phyloP scores from a whole-genome alignment of 2,113 vertebrate species.

The Leiothrix lutea region DNA sequence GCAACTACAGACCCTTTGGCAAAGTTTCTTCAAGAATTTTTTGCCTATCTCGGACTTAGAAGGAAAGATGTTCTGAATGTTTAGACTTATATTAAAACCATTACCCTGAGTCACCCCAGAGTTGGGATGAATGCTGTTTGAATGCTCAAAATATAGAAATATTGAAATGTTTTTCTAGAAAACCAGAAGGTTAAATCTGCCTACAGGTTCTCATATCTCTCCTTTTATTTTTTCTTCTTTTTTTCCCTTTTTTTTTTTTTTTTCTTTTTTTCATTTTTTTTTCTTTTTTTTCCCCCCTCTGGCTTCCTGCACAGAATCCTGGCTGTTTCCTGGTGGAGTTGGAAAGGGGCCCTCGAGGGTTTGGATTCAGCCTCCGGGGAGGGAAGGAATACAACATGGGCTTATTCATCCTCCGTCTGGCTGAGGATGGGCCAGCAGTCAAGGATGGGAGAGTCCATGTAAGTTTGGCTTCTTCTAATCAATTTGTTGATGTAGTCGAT shows the following conservation, averaged over 20 bases:
- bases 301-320: slow-evolving; percentile 55
- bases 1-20: background rate
- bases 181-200: background rate
- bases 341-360: slow-evolving; percentile 90
- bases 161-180: background rate
- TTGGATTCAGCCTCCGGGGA: slow-evolving; percentile 95
- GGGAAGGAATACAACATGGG: slow-evolving; percentile 99
- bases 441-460: slow-evolving; percentile 92
- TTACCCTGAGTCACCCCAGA: background rate
- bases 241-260: too few relatives aligned
- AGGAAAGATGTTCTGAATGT: background rate
- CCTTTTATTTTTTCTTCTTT: fast-evolving
- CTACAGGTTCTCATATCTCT: background rate
- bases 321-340: slow-evolving; percentile 90
- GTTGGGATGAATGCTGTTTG: background rate
- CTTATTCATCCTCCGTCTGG: slow-evolving; percentile 93
- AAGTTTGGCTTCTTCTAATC: slow-evolving; percentile 68
- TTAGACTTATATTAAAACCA: background rate
- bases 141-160: background rate
- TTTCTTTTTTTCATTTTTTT: fast-evolving
- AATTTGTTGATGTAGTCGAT: background rate
- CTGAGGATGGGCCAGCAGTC: slow-evolving; percentile 91
- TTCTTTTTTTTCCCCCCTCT: background rate
- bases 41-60: too few relatives aligned
- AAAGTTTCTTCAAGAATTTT: background rate